These are phyloP conservation scores for Ochlodes sylvanus DNA, from an alignment of 2,888 invertebrate genomes.

Conservation along the genomic window DNA sequence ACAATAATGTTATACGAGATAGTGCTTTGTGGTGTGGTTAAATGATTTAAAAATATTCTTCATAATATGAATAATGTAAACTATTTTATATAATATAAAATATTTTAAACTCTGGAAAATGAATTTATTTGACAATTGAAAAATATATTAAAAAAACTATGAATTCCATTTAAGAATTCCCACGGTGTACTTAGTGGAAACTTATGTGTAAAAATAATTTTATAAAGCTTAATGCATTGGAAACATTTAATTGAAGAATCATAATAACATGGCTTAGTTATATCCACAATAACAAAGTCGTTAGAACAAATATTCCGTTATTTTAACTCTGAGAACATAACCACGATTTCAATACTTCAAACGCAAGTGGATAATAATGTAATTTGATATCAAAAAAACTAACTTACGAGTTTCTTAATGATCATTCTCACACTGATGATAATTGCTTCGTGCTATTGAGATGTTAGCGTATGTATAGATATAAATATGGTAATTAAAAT, in stretches of 20 bases:
- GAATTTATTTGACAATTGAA: too few species aligned
- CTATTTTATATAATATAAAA: too few species aligned
- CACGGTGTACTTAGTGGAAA: too few species aligned
- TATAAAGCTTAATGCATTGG: too few species aligned
- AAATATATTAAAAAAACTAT: too few species aligned
- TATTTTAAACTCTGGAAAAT: too few species aligned
- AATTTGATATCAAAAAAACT: constrained; percentile 32
- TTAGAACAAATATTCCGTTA: constrained; percentile 14
- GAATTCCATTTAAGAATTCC: too few species aligned
- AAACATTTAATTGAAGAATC: background rate
- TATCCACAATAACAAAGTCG: background rate
- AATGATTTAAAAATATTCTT: background rate
- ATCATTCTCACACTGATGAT: constrained; percentile 35
- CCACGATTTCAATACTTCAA: constrained; percentile 26
- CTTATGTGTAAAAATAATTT: too few species aligned
- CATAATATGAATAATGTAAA: too few species aligned
- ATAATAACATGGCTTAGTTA: background rate
- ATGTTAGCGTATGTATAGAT: constrained; percentile 23
- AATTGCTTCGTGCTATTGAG: constrained; percentile 36
- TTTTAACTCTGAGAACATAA: constrained; percentile 20
- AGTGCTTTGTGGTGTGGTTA: constrained; percentile 1
- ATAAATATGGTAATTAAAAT: constrained; percentile 10
- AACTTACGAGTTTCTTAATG: constrained; percentile 34
- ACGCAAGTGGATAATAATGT: constrained; percentile 26
- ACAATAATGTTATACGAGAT: constrained; percentile 27